These are phyloP conservation scores for Polypedilum vanderplanki DNA, from an alignment of 1,140 invertebrate genomes.

Conservation along the genomic window DNA sequence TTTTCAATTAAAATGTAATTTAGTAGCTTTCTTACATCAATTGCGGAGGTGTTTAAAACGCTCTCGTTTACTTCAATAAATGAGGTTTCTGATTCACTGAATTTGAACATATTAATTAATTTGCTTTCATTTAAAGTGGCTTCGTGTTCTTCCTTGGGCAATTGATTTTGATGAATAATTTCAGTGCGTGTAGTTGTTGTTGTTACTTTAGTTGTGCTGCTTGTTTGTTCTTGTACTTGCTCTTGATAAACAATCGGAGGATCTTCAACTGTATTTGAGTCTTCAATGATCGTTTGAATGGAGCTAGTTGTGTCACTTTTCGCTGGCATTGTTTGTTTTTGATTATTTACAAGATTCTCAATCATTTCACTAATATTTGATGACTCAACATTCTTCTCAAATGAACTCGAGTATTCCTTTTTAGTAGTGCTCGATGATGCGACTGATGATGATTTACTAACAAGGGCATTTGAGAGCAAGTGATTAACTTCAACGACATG, in stretches of 20 bases:
- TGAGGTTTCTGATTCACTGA: constrained; percentile 1
- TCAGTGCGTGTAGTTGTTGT: background rate
- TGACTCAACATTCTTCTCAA: constrained; percentile 4
- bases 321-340: background rate
- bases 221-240: background rate
- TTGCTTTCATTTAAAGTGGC: background rate
- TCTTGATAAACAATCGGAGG: background rate
- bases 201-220: constrained; percentile 5
- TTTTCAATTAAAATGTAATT: background rate
- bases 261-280: constrained; percentile 8
- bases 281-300: background rate
- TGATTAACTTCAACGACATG: constrained; percentile 35
- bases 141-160: background rate
- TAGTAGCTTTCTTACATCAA: background rate
- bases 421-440: background rate
- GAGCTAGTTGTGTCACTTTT: background rate
- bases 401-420: constrained; percentile 8
- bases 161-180: background rate
- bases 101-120: background rate
- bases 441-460: background rate
- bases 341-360: background rate
- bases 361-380: constrained; percentile 22
- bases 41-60: background rate
- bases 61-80: background rate
- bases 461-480: constrained; percentile 32